Evolutionary conservation across 2,888 invertebrate genomes (phyloP).

Genomic region (Onchidella celtica): DNA sequence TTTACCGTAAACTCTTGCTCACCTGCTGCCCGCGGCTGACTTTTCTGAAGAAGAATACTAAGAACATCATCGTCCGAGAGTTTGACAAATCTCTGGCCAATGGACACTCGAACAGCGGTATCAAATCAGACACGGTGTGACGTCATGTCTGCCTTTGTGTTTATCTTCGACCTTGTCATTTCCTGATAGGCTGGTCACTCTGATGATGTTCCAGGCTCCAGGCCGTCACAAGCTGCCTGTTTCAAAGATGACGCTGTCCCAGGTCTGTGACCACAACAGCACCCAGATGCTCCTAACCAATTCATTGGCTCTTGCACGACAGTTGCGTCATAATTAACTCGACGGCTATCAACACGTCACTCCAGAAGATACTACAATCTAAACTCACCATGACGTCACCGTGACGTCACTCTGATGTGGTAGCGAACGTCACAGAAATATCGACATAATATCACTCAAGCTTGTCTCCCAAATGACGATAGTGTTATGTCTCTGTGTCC

Average conservation of each 20-base stretch:
- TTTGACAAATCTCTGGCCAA: conserved; percentile 3
- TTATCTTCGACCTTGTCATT: no score
- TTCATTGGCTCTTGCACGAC: no score
- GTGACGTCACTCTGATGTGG: no score
- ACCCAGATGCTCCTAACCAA: no score
- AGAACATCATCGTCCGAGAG: background rate
- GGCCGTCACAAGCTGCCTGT: background rate
- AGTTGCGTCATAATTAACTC: no score
- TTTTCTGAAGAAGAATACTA: background rate
- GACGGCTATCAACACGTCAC: no score
- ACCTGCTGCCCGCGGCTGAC: conserved; percentile 59
- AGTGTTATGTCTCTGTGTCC: no score
- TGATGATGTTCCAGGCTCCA: background rate
- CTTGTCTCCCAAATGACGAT: no score
- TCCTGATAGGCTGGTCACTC: background rate
- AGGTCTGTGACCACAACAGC: background rate
- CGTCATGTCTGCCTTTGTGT: background rate
- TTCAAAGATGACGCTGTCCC: background rate
- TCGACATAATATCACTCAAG: no score
- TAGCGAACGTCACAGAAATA: no score
- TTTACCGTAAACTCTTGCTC: conserved; percentile 60
- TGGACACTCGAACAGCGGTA: conserved; percentile 5
- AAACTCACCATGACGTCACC: no score
- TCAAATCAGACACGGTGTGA: conserved; percentile 14
- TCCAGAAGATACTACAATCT: no score